Conservation (phyloP, 2,888 invertebrate genomes). For the Tetropium fuscum region DNA sequence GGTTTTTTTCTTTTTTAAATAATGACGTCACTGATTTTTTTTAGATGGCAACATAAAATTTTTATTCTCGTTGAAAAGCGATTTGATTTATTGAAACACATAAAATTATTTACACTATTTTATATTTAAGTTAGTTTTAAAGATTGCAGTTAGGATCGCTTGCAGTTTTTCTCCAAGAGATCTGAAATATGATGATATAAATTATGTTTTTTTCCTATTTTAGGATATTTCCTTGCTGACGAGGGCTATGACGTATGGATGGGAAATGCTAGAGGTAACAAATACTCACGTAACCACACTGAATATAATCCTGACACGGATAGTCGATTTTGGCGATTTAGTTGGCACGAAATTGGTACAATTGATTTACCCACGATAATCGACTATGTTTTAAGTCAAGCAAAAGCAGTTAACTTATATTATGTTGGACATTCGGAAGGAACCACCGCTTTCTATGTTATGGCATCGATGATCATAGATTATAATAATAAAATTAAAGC, state of each 20-base stretch:
- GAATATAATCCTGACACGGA: conserved; percentile 44
- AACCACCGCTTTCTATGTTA: conserved; percentile 76
- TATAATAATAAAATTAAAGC: conserved; percentile 76
- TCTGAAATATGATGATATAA: too few species aligned
- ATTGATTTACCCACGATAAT: conserved; percentile 87
- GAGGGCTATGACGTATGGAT: conserved; percentile 58
- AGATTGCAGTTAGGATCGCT: too few species aligned
- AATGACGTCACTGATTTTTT: too few species aligned
- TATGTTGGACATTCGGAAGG: conserved; percentile 89
- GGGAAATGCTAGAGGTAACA: conserved; percentile 54
- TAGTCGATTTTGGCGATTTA: conserved; percentile 66
- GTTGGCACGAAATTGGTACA: conserved; percentile 86
- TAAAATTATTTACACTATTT: too few species aligned
- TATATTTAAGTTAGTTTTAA: too few species aligned
- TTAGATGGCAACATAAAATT: too few species aligned
- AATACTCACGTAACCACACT: conserved; percentile 47
- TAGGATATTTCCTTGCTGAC: conserved; percentile 52
- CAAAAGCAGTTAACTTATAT: conserved; percentile 73
- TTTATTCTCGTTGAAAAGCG: too few species aligned
- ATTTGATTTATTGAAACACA: too few species aligned
- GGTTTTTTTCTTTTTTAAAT: too few species aligned
- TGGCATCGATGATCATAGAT: conserved; percentile 73
- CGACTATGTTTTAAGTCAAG: conserved; percentile 74
- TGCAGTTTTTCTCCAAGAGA: too few species aligned
- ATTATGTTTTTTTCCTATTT: too few species aligned